These are phyloP conservation scores for Climacteris rufus DNA, from an alignment of 2,113 vertebrate genomes.

Conservation along the genomic window DNA sequence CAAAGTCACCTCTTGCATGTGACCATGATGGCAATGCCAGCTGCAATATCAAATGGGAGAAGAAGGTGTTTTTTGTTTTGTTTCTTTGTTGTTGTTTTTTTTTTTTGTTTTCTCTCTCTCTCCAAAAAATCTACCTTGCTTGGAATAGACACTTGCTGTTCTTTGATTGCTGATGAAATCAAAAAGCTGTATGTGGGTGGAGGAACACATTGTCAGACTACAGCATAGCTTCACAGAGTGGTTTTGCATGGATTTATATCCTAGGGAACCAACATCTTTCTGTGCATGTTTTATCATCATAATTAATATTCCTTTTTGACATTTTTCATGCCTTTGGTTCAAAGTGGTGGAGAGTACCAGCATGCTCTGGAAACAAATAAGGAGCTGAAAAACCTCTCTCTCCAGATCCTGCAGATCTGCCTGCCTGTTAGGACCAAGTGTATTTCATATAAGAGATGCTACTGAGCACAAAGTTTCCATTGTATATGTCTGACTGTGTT, in stretches of 20 bases:
- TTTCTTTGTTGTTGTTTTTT: background rate
- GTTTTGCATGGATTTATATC: background rate
- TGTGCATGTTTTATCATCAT: background rate
- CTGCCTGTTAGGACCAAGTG: background rate
- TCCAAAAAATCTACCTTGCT: background rate
- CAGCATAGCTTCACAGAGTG: background rate
- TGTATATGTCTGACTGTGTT: background rate
- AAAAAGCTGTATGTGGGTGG: background rate
- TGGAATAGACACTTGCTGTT: background rate
- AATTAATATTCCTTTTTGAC: background rate
- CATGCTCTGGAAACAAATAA: background rate
- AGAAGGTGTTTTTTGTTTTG: background rate
- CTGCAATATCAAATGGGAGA: background rate
- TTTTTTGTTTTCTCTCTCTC: background rate
- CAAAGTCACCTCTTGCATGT: background rate
- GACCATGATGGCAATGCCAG: background rate
- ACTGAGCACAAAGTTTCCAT: background rate
- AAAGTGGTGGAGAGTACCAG: background rate
- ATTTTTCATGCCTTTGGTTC: background rate
- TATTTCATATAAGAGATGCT: background rate
- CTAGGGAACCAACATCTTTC: background rate
- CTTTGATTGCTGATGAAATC: background rate
- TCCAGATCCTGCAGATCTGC: background rate
- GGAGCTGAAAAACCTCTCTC: background rate
- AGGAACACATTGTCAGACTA: background rate